Evolutionary conservation across 1,140 invertebrate species (phyloP), one percentile per base, ranked within the genome.

Genomic region (Drosophila repleta): DNA sequence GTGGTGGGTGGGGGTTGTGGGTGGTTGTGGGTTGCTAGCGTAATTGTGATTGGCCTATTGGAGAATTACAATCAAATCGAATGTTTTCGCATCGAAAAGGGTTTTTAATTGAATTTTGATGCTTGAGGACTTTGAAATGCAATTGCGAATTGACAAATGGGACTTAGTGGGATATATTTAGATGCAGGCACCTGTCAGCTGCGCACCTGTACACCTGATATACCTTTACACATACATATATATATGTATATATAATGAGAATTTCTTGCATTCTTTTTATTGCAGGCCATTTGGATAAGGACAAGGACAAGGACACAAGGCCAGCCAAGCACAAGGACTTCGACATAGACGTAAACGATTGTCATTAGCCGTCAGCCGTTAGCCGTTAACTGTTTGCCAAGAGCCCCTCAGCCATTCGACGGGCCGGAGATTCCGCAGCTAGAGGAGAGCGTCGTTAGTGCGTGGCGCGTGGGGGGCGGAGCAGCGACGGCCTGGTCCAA

Each of bases 401-500:
- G 11, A 35, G 32, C 32, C 32, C 10, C 5, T 35, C 11, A 35
- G 32, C 32, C 8, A 13, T 11, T 35, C 11, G 32, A 35, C 32
- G 2, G 11, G 32, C 32, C 32, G 11, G 32, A 35, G 10, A 35
- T 35, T 35, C 10, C 32, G 32, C 32, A 35, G 32, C 39, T 20
- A n/a, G 17, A 53, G 24, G 24, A 64, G 37, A 64, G 37, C 43
- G 32, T 35, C 32, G 20, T 29, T 49, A n/a, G 29, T 21, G 55
- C 8, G 43, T 46, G 43, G n/a, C 57, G 11, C 17, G 32, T 35
- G 32, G 15, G 26, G 17, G 41, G n/a, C 60, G 49, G 39, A 65
- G 52, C 48, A 58, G 32, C 39, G 61, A 39, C 24, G 63, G 35
- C 62, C 56, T 53, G 64, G 51, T 43, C 26, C 20, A 29, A 21